Evolutionary conservation across 2,888 invertebrate species (phyloP), one percentile per base, ranked within the genome.

Genomic region (Coelinius sp.): DNA sequence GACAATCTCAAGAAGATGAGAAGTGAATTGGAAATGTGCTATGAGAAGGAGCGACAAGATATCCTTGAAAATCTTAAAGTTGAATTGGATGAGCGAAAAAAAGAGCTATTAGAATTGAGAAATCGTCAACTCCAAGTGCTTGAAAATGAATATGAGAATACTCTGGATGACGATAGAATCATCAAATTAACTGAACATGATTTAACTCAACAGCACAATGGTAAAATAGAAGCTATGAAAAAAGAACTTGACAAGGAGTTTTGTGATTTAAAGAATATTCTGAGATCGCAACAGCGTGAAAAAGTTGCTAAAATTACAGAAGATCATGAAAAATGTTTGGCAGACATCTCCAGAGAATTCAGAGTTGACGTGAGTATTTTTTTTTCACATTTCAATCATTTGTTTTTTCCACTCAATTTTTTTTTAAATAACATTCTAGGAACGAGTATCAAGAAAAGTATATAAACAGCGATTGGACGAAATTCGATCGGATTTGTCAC

Each of bases 381-480:
- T 64, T 73, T 22, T 70, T 71, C 46, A 35, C n/a, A 31, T 12
- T n/a, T 44, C 59, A 12, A 52, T 20, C 20, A 25, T 14, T 8
- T 22, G 5, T 31, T 31, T 6, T 31, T 41, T 41, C 53, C n/a
- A 25, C 20, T 35, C 2, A 1, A n/a, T 4, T 52, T 52, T 38
- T 20, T 31, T 41, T 38, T 17, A n/a, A 14, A 22, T 66, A 14
- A 64, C 25, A 25, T 80, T 87, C 69, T 86, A 94, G 91, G 93
- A 94, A 83, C 92, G 92, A 78, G 89, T 92, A 0, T 86, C 94
- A 0, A 90, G 93, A 0, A 91, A 91, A 5, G 93, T 93, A 73
- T 94, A 94, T 84, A 91, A 92, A 25, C 90, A 91, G 35, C 91
- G 92, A 80, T 81, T 94, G 72, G 89, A 90, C 1, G 93, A 93